Base-by-base conservation (phyloP, 1,140 invertebrate species). In the Drosophila parvula region DNA sequence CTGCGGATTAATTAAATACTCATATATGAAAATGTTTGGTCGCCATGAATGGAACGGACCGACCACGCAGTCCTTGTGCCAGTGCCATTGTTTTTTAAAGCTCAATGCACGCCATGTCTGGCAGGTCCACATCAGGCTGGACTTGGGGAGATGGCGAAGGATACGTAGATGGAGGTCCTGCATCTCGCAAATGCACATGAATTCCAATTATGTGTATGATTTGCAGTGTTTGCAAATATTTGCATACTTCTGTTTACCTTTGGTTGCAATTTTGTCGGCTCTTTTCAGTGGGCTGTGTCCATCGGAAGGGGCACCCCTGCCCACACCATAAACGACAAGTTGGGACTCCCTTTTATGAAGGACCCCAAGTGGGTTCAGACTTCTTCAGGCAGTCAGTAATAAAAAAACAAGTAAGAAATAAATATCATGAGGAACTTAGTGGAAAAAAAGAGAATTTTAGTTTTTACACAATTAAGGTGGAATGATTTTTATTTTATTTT, bases 1-100 rank as follows among this genome's bases (percentile, higher is more conserved):
- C 83, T 88, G 67, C 79, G 83, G 83, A 88, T 88, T 88, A 88
- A 88, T 88, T 88, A 83, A 88, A 88, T 88, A 77, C 84, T 83
- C 84, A 88, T 89, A 88, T 82, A 82, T 69, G 75, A 83, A 88
- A 83, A 58, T 84, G 81, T 85, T 85, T 81, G 67, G 41, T 67
- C 34, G 51, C 60, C 67, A 64, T 81, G 78, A 64, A 76, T 77
- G 44, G 51, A 30, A 50, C 51, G 40, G 60, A 63, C 36, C 32
- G 8, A 47, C 22, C 63, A n/a, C n/a, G n/a, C 50, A 56, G 61
- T 27, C 43, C 62, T 30, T 53, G 34, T 71, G 64, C 74, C 81
- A 70, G 60, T 85, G 83, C 83, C 79, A 86, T 86, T 86, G 83
- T 86, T 86, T 86, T 86, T 85, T 81, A 68, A 56, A 74, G 62